Base-by-base conservation (phyloP, 2,113 vertebrate genomes). In the Heterocephalus glaber region DNA sequence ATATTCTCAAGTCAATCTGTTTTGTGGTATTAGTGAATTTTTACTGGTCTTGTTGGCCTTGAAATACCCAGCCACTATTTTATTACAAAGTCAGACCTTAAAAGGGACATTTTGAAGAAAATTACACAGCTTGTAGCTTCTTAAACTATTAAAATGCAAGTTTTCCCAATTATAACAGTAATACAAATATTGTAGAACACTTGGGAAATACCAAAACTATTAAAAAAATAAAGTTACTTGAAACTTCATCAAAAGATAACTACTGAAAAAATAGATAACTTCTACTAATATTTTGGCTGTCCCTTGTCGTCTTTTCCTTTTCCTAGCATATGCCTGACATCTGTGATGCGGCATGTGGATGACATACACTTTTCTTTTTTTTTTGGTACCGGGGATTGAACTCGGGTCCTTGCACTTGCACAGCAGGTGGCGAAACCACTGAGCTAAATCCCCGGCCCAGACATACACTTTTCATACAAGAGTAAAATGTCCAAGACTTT, bases 21-120 rank as follows among this genome's bases (percentile, higher is more conserved):
- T 95, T 93, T 65, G n/a, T 85, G 74, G 35, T 82, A 56, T 93
- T 86, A 95, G 94, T 96, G 81, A 96, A 87, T 90, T 91, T 89
- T 35, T 93, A 66, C 95, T 91, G 61, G 72, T 91, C 54, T 91
- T 77, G 33, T 77, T 94, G 89, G 58, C 41, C 58, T 52, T 14
- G 61, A 92, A 90, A 90, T 90, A 86, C 49, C 76, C 84, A 96
- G 95, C 56, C 49, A 52, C 58, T 84, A n/a, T 87, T 92, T 96
- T 38, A 77, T 79, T 61, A 89, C 5, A 92, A 9, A 24, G 22
- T 65, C 47, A 30, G 77, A 76, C 7, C 47, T 30, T 63, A 83
- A 70, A 91, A 49, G 26, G 54, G 26, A 65, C 88, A 63, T 74
- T 76, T 86, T 92, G 54, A 94, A 95, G 63, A 19, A 61, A 83